Conservation (phyloP, 2,797 vertebrate species). For the Notolabrus celidotus region DNA sequence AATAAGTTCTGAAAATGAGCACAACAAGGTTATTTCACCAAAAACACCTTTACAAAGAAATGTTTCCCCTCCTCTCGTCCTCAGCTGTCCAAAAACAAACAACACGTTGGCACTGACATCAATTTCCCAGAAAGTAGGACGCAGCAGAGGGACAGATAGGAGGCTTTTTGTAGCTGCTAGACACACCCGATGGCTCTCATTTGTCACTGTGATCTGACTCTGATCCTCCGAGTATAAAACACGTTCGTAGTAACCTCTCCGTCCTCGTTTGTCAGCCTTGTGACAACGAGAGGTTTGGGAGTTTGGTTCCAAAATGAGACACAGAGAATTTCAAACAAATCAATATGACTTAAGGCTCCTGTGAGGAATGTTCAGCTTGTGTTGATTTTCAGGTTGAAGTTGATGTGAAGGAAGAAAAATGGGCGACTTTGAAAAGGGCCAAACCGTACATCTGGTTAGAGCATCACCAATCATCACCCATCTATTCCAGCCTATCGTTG, state of each 20-base stretch:
- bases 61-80: background rate
- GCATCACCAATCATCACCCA: no score
- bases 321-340: background rate
- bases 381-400: no score
- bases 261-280: slow-evolving; percentile 6
- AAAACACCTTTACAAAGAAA: background rate
- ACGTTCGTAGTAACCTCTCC: background rate
- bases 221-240: slow-evolving; percentile 23
- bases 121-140: slow-evolving; percentile 44
- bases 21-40: slow-evolving; percentile 9
- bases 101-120: slow-evolving; percentile 8
- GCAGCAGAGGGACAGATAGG: background rate
- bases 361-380: no score
- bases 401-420: no score
- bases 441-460: no score
- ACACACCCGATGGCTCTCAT: slow-evolving; percentile 29
- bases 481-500: no score
- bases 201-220: slow-evolving; percentile 30
- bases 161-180: slow-evolving; percentile 19
- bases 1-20: background rate
- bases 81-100: slow-evolving; percentile 31
- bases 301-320: slow-evolving; percentile 4
- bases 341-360: background rate
- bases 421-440: no score
- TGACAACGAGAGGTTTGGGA: slow-evolving; percentile 3